Base-by-base conservation (phyloP, 2,113 vertebrate genomes). In the Stegastes partitus region DNA sequence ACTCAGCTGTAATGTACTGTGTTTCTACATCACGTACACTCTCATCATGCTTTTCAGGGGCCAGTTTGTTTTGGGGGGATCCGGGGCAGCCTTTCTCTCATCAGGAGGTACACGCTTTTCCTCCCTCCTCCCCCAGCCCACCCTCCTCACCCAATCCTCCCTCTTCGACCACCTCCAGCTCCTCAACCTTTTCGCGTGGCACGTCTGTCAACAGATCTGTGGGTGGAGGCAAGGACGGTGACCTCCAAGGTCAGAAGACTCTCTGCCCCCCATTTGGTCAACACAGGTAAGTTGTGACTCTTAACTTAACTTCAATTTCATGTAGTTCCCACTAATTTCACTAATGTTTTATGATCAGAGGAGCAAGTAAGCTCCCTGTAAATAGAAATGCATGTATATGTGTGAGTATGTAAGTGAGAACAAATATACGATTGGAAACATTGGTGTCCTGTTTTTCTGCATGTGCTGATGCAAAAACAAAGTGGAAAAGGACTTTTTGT, bases 61-160 rank as follows among this genome's bases (percentile, higher is more conserved):
- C 97, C 70, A 99, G 97, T 88, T 93, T 99, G 70, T 98, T 97
- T 87, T 98, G 96, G 96, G 95, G 92, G 39, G 19, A 89, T 26
- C 74, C 93, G 0, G 76, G 83, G 14, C 89, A 93, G 37, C 56
- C 68, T 15, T 21, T 56, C 10, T 23, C 63, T 21, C 81, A 67
- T 18, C 80, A 50, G 56, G 67, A 79, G 8, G 54, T 5, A 2
- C 56, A 47, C 10, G 58, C 57, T 26, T 72, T 53, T 37, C 74
- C 54, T 0, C 18, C 51, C 16, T 39, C 58, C 11, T 39, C 51
- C 11, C 4, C 9, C 14, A 10, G 0, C 16, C 25, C 18, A 28
- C 16, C 57, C 0, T 56, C 59, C 55, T 67, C 68, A n/a, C 67
- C 58, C 23, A 58, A 22, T 9, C 37, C 62, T 53, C 22, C 66